Percentiles rank a stretch among this genome's conserved stretches.
Conservation (phyloP, 1,140 invertebrate species). For the Agraylea sexmaculata region DNA sequence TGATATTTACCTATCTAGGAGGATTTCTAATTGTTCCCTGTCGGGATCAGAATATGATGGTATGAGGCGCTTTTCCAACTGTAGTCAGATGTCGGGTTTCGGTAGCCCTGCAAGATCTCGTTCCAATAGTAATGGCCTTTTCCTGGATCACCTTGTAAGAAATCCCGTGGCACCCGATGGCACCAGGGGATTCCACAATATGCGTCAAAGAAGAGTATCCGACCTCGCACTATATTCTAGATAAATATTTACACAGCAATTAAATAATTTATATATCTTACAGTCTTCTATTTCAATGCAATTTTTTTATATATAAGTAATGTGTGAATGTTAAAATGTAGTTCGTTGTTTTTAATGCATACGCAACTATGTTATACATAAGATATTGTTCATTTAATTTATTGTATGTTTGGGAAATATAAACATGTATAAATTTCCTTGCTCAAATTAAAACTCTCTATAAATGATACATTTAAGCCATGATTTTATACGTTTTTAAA, state of each 20-base stretch:
- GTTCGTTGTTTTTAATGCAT: no score
- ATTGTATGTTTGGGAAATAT: no score
- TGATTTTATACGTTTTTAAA: no score
- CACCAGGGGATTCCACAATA: conserved; percentile 59
- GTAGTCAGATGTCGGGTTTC: conserved; percentile 35
- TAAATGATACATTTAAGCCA: no score
- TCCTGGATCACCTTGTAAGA: conserved; percentile 48
- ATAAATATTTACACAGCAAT: conserved; percentile 26
- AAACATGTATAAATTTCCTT: no score
- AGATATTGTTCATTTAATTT: no score
- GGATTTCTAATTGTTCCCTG: conserved; percentile 46
- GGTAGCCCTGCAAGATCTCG: conserved; percentile 30
- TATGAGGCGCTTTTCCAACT: conserved; percentile 41
- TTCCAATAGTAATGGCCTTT: conserved; percentile 43
- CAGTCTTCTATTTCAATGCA: no score
- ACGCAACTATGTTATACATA: no score
- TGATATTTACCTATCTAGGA: conserved; percentile 40
- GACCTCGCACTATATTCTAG: conserved; percentile 40
- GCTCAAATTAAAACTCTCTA: no score
- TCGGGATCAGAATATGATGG: conserved; percentile 41
- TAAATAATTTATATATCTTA: no score
- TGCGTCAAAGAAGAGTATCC: conserved; percentile 38
- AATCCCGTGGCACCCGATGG: conserved; percentile 76
- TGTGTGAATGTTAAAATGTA: no score
- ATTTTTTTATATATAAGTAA: no score